These are phyloP conservation scores for Notothenia rossii DNA, from an alignment of 2,113 vertebrate genomes.

Conservation along the genomic window DNA sequence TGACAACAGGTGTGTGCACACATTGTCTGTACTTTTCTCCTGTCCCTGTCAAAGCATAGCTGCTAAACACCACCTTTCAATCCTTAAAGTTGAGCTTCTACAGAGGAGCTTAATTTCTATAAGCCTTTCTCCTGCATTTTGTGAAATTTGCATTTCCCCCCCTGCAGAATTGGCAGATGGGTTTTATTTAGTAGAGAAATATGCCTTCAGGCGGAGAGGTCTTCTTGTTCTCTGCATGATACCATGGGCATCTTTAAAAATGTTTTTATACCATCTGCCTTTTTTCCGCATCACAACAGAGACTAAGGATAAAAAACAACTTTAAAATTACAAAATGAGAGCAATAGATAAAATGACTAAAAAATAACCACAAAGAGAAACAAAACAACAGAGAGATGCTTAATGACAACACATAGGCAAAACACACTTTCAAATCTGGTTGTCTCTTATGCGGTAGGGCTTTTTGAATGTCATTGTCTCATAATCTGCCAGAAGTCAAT, in stretches of 20 bases:
- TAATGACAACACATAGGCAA: no score
- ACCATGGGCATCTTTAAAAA: constrained; percentile 36
- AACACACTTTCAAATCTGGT: no score
- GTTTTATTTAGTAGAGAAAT: constrained; percentile 49
- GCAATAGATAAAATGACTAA: no score
- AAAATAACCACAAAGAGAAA: no score
- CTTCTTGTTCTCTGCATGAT: constrained; percentile 20
- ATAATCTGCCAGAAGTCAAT: neutral
- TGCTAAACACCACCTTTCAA: constrained; percentile 18
- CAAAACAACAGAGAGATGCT: no score
- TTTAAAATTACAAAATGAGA: no score
- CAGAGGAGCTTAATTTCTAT: constrained; percentile 43
- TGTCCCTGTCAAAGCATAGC: constrained; percentile 38
- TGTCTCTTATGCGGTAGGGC: no score
- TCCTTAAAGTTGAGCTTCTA: constrained; percentile 34
- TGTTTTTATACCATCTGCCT: constrained; percentile 32
- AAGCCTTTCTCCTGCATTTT: constrained; percentile 43
- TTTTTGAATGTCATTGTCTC: no score
- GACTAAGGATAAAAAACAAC: neutral
- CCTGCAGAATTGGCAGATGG: constrained; percentile 40
- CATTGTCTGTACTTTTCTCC: constrained; percentile 16
- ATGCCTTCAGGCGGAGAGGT: constrained; percentile 31
- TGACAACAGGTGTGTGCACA: constrained; percentile 1
- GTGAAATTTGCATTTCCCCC: constrained; percentile 38
- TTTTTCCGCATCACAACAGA: constrained; percentile 25